phyloP scores from a whole-genome alignment of 1,140 invertebrate species.

The Xylocopa sonorina region DNA sequence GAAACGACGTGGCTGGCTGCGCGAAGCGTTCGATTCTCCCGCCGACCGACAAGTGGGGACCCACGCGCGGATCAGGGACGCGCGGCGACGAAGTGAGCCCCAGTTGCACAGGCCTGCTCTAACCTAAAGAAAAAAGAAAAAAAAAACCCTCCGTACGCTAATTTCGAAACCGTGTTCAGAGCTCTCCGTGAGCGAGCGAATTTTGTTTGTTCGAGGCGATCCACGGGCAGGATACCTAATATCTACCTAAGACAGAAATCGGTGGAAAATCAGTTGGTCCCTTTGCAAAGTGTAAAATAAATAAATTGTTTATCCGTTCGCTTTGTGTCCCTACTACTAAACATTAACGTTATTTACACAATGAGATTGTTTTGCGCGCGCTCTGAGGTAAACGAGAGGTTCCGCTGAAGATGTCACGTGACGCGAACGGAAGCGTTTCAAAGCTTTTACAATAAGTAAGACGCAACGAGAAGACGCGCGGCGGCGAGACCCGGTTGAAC shows the following conservation, averaged over 20 bases:
- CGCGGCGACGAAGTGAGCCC: no score
- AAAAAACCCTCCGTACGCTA: constrained; percentile 20
- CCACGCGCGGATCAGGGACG: no score
- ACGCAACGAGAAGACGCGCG: constrained; percentile 37
- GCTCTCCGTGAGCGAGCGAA: constrained; percentile 32
- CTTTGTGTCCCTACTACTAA: constrained; percentile 66
- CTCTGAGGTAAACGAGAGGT: constrained; percentile 64
- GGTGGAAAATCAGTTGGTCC: constrained; percentile 82
- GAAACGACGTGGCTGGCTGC: no score
- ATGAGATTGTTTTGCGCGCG: constrained; percentile 56
- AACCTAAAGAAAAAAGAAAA: no score
- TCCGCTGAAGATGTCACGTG: constrained; percentile 52
- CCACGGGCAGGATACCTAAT: constrained; percentile 77
- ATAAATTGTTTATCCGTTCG: constrained; percentile 72
- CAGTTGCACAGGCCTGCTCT: no score
- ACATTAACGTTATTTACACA: constrained; percentile 79
- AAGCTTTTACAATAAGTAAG: constrained; percentile 41
- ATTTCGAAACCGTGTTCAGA: constrained; percentile 34
- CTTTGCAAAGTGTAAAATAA: constrained; percentile 76
- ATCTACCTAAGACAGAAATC: constrained; percentile 81
- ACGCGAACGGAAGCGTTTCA: constrained; percentile 52
- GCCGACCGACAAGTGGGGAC: no score
- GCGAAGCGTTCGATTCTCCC: no score
- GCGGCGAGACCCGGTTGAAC: no score
- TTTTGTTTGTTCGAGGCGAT: constrained; percentile 77